Evolutionary conservation across 2,797 vertebrate species (phyloP).

Genomic region (Selene dorsalis): DNA sequence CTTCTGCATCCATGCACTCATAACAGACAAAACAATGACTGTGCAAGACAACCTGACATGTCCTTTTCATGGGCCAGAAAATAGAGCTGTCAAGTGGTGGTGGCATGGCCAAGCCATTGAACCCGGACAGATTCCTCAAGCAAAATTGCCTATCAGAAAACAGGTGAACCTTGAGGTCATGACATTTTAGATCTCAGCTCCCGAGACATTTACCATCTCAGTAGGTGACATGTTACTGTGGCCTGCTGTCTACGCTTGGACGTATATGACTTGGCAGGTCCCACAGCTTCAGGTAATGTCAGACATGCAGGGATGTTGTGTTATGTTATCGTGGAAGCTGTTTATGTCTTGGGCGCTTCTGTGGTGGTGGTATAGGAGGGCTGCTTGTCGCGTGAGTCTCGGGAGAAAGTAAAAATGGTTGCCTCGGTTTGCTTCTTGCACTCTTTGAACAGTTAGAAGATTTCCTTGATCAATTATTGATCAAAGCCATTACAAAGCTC

Average conservation of each 20-base stretch:
- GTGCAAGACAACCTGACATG: constrained; percentile 67
- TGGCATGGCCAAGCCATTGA: constrained; percentile 53
- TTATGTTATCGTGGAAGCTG: constrained; percentile 11
- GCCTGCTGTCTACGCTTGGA: constrained; percentile 56
- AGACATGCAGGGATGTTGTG: constrained; percentile 31
- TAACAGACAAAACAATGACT: constrained; percentile 54
- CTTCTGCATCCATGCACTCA: constrained; percentile 52
- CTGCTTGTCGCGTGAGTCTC: constrained; percentile 29
- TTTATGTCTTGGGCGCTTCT: constrained; percentile 11
- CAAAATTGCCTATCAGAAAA: constrained; percentile 63
- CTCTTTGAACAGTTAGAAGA: constrained; percentile 71
- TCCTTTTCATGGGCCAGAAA: constrained; percentile 70
- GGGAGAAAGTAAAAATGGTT: constrained; percentile 55
- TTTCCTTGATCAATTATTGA: constrained; percentile 80
- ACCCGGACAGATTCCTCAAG: constrained; percentile 65
- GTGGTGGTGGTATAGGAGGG: background rate
- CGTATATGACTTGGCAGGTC: constrained; percentile 66
- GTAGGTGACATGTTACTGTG: constrained; percentile 61
- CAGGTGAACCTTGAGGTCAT: constrained; percentile 71
- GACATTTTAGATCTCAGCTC: constrained; percentile 76
- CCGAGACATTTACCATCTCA: constrained; percentile 72
- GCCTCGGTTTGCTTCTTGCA: constrained; percentile 47
- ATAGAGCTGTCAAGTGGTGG: constrained; percentile 72
- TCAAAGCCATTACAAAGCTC: constrained; percentile 78
- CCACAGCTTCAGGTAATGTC: constrained; percentile 60